These are phyloP conservation scores for Latrodectus elegans DNA, from an alignment of 2,888 invertebrate species.

Conservation along the genomic window DNA sequence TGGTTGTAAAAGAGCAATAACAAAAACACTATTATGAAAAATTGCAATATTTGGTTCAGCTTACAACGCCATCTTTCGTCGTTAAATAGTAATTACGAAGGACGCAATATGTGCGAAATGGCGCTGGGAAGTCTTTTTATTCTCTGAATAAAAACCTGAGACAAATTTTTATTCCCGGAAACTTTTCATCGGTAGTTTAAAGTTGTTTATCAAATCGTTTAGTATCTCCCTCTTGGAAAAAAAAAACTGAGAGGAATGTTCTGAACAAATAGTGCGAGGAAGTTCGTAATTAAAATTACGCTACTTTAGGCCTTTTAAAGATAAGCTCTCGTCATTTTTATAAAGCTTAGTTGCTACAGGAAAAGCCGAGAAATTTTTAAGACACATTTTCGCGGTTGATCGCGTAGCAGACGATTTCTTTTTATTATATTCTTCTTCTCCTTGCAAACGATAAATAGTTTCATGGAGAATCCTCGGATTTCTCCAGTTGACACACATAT, in stretches of 20 bases:
- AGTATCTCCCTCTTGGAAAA: slow-evolving; percentile 6
- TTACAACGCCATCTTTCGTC: slow-evolving; percentile 46
- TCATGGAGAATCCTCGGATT: slow-evolving; percentile 27
- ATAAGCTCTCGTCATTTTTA: slow-evolving; percentile 45
- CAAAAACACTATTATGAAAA: slow-evolving; percentile 52
- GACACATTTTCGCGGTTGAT: slow-evolving; percentile 34
- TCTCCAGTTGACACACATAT: slow-evolving; percentile 23
- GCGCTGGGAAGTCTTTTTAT: slow-evolving; percentile 34
- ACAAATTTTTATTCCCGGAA: slow-evolving; percentile 44
- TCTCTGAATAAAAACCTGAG: slow-evolving; percentile 33
- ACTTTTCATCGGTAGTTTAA: slow-evolving; percentile 61
- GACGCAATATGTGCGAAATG: slow-evolving; percentile 19
- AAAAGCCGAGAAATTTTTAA: slow-evolving; percentile 14
- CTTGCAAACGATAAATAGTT: slow-evolving; percentile 42
- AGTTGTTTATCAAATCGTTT: slow-evolving; percentile 58
- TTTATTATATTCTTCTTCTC: background rate
- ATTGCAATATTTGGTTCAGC: slow-evolving; percentile 39
- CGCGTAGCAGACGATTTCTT: slow-evolving; percentile 43
- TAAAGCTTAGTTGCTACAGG: slow-evolving; percentile 29
- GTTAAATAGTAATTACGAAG: slow-evolving; percentile 56
- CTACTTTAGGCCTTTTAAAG: slow-evolving; percentile 45
- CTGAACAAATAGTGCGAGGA: slow-evolving; percentile 49
- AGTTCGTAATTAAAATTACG: slow-evolving; percentile 60
- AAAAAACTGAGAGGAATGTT: slow-evolving; percentile 13
- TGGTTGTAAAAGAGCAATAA: slow-evolving; percentile 45